phyloP scores from a whole-genome alignment of 64 coral and sea anemone species.

The Montipora capricornis region DNA sequence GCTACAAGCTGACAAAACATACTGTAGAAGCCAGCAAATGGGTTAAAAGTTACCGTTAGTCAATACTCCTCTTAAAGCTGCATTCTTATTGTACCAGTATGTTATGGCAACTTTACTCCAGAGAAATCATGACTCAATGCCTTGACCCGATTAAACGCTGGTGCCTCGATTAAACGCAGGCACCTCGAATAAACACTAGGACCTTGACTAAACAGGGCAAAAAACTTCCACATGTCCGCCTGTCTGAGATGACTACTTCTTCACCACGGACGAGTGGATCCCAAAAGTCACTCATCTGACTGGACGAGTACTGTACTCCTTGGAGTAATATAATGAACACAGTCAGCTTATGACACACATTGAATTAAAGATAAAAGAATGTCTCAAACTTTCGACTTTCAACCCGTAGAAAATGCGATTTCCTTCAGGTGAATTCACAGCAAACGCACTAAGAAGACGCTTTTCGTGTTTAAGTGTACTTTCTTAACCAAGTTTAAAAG shows the following conservation, averaged over 20 bases:
- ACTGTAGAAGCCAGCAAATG: slow-evolving; percentile 33
- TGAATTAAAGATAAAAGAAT: slow-evolving; percentile 33
- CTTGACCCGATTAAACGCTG: slow-evolving; percentile 18
- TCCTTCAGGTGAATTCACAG: slow-evolving; percentile 8
- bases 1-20: background rate
- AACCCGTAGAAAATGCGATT: slow-evolving; percentile 9
- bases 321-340: slow-evolving; percentile 34
- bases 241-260: slow-evolving; percentile 18
- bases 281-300: slow-evolving; percentile 15
- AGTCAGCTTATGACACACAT: slow-evolving; percentile 7
- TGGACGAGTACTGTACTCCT: slow-evolving; percentile 27
- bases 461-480: slow-evolving; percentile 15
- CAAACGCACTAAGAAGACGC: slow-evolving; percentile 19
- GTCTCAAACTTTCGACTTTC: slow-evolving; percentile 26
- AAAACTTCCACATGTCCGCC: slow-evolving; percentile 30
- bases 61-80: slow-evolving; percentile 34
- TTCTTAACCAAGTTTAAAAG: slow-evolving; percentile 19
- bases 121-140: slow-evolving; percentile 31
- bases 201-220: slow-evolving; percentile 19
- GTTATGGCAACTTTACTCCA: slow-evolving; percentile 22
- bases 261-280: slow-evolving; percentile 22
- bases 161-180: slow-evolving; percentile 18
- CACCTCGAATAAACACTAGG: slow-evolving; percentile 10
- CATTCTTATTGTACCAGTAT: slow-evolving; percentile 20
- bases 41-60: slow-evolving; percentile 22